Conservation (phyloP, 2,113 vertebrate species). For the Eulemur rufifrons region DNA sequence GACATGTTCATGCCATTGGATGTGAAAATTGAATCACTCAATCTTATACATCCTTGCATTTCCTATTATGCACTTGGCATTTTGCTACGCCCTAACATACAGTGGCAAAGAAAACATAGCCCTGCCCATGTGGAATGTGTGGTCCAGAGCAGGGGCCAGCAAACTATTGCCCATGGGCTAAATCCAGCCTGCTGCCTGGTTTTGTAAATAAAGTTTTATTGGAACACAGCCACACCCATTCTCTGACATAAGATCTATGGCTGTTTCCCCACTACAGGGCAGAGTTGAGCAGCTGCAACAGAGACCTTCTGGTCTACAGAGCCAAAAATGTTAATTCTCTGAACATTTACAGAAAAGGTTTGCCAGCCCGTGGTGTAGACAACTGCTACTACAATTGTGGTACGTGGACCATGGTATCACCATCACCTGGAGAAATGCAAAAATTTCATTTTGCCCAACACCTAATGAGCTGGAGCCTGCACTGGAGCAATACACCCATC, state of each 20-base stretch:
- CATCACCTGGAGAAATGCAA: not conserved
- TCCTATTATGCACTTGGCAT: too few species aligned
- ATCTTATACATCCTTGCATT: not conserved
- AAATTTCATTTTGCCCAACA: not conserved
- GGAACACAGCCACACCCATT: not conserved
- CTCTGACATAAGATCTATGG: too few species aligned
- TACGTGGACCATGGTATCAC: too few species aligned
- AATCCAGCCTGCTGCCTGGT: not conserved
- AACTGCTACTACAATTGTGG: not conserved
- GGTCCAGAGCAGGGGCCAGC: not conserved
- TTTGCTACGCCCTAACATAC: not conserved
- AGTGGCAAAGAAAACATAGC: not conserved
- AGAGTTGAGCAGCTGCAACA: not conserved
- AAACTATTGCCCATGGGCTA: not conserved
- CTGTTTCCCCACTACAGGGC: not conserved
- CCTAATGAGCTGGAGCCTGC: too few species aligned
- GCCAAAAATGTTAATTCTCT: not conserved
- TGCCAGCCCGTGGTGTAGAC: not conserved
- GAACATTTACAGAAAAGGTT: not conserved
- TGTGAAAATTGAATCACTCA: not conserved
- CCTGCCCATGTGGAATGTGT: not conserved
- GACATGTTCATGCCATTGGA: not conserved
- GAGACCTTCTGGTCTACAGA: not conserved
- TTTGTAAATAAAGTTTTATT: constrained; percentile 23
- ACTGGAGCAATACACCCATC: too few species aligned